phyloP scores from a whole-genome alignment of 2,113 vertebrate species.

The Phainopepla nitens region DNA sequence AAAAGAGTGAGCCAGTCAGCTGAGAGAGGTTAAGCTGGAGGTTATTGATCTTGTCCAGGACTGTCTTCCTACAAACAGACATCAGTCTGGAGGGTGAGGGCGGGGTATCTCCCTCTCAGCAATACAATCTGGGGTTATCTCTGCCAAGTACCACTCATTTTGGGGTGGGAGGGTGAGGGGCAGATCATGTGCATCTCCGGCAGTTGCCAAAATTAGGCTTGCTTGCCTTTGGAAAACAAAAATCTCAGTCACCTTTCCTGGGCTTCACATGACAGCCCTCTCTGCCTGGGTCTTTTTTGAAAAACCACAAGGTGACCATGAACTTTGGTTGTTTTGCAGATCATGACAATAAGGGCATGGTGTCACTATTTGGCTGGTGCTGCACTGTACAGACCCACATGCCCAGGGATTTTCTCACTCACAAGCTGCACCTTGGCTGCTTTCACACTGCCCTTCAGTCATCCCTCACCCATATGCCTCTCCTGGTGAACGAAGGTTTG shows the following conservation, averaged over 20 bases:
- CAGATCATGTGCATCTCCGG: neutral
- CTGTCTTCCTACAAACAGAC: neutral
- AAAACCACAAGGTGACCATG: neutral
- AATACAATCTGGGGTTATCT: neutral
- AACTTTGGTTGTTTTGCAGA: neutral
- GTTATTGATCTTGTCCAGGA: neutral
- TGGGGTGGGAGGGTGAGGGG: neutral
- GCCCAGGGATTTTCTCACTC: neutral
- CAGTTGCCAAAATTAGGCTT: neutral
- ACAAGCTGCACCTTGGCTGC: neutral
- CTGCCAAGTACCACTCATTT: neutral
- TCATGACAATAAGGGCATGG: neutral
- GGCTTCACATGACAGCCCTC: neutral
- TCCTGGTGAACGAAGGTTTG: neutral
- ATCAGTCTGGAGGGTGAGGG: neutral
- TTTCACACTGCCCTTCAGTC: neutral
- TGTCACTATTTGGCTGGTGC: neutral
- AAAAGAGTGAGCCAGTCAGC: neutral
- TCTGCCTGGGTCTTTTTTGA: neutral
- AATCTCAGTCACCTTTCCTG: neutral
- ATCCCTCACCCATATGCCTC: neutral
- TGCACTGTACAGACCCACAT: accelerated
- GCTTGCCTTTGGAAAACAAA: neutral
- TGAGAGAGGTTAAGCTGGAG: neutral
- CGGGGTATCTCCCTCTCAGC: neutral